Base-by-base conservation (phyloP, 1,140 invertebrate species). In the Heterodera schachtii region DNA sequence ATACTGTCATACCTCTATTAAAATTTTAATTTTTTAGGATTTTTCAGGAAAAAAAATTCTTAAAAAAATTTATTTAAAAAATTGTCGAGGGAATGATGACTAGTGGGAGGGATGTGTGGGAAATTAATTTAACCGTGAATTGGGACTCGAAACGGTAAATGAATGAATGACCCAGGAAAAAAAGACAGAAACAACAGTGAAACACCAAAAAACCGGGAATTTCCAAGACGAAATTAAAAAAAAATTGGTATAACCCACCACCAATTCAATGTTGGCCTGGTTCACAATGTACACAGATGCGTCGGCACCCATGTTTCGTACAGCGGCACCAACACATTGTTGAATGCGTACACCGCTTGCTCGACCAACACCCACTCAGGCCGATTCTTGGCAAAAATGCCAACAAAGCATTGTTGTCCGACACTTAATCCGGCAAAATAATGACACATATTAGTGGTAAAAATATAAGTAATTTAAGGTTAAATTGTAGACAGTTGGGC, bases 241-340 rank as follows among this genome's bases (percentile, higher is more conserved):
- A 3, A 52, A 52, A 31, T n/a, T 75, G 75, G 75, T 11, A 21
- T 47, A 6, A 75, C 60, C 43, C 86, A 98, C 84, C 52, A 81
- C 85, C 46, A 86, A 19, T 21, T 82, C 74, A 78, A 87, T 90
- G 88, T 90, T 92, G 94, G 94, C 94, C 93, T 98, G 96, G 88
- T 95, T 95, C 84, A 98, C 95, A 90, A 98, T 98, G 91, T 94
- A 97, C 88, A 94, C 94, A 92, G 95, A 97, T 60, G 96, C 95
- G 89, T 98, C 95, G 75, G 94, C 94, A 86, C 96, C 97, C 80
- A 91, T 4, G 96, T 98, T 90, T 98, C 97, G 90, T 98, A 98
- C 46, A 98, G 91, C 73, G 97, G 96, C 49, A 98, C 95, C 75
- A 97, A 93, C 21, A 97, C 95, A 93, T 98, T 94, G 66, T 95